Conservation (phyloP, 2,797 vertebrate species). For the Pterois miles region DNA sequence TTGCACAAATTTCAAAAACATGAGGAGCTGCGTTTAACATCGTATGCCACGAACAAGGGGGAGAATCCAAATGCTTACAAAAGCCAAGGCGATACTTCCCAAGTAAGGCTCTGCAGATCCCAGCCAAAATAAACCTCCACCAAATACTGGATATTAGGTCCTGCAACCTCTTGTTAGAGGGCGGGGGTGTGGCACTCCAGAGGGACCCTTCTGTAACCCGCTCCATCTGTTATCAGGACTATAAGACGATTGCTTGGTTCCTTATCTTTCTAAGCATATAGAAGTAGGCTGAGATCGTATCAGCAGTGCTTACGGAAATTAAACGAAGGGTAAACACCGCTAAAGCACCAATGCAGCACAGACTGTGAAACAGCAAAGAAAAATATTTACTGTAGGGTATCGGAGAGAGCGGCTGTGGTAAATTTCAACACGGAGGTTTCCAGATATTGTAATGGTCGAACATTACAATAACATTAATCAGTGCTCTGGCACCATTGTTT, state of each 20-base stretch:
- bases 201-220: conserved; percentile 56
- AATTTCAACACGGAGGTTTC: conserved; percentile 77
- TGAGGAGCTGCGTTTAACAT: conserved; percentile 33
- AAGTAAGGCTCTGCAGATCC: conserved; percentile 45
- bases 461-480: conserved; percentile 82
- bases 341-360: conserved; percentile 51
- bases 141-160: conserved; percentile 66
- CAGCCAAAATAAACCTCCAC: conserved; percentile 81
- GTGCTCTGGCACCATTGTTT: conserved; percentile 76
- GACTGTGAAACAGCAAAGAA: conserved; percentile 64
- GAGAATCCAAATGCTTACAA: conserved; percentile 33
- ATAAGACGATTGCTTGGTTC: conserved; percentile 64
- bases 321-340: conserved; percentile 65
- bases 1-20: conserved; percentile 25
- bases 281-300: conserved; percentile 77
- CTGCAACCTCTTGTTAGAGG: conserved; percentile 54
- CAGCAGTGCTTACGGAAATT: conserved; percentile 77
- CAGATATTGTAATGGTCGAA: conserved; percentile 81
- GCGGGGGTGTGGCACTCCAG: conserved; percentile 44
- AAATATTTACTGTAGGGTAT: conserved; percentile 82
- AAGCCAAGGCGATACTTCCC: conserved; percentile 51
- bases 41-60: conserved; percentile 11
- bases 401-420: conserved; percentile 51
- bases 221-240: conserved; percentile 70
- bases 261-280: conserved; percentile 83